These are phyloP conservation scores for Perca schrenkii DNA, from an alignment of 2,113 vertebrate species.

Conservation along the genomic window DNA sequence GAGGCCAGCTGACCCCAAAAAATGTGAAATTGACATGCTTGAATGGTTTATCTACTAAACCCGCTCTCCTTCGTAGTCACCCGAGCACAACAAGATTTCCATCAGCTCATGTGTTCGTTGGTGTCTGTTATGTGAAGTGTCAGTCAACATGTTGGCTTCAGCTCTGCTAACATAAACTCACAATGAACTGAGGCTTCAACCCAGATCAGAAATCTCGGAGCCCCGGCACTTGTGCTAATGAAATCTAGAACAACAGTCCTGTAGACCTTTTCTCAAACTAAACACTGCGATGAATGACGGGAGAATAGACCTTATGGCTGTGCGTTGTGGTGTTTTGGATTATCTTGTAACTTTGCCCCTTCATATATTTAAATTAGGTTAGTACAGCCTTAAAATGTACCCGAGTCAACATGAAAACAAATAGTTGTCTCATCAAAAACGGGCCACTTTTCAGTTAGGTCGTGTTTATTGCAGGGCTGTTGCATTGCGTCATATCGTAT, in stretches of 20 bases:
- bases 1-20: constrained; percentile 37
- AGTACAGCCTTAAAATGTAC: background rate
- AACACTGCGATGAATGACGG: background rate
- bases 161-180: background rate
- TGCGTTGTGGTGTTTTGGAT: background rate
- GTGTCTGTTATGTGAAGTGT: constrained; percentile 6
- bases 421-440: background rate
- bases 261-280: too few relatives aligned
- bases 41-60: background rate
- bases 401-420: background rate
- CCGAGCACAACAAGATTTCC: background rate
- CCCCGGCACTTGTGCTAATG: too few relatives aligned
- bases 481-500: background rate
- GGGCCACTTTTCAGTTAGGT: too few relatives aligned
- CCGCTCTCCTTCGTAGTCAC: background rate
- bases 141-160: constrained; percentile 27
- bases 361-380: too few relatives aligned
- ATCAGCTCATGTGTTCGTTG: background rate
- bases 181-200: background rate
- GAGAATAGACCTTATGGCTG: background rate
- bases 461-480: background rate
- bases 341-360: background rate
- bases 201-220: too few relatives aligned
- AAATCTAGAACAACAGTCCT: background rate
- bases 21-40: background rate